Evolutionary conservation across 2,888 invertebrate species (phyloP), one percentile per base, ranked within the genome.

Genomic region (Ischnura elegans): DNA sequence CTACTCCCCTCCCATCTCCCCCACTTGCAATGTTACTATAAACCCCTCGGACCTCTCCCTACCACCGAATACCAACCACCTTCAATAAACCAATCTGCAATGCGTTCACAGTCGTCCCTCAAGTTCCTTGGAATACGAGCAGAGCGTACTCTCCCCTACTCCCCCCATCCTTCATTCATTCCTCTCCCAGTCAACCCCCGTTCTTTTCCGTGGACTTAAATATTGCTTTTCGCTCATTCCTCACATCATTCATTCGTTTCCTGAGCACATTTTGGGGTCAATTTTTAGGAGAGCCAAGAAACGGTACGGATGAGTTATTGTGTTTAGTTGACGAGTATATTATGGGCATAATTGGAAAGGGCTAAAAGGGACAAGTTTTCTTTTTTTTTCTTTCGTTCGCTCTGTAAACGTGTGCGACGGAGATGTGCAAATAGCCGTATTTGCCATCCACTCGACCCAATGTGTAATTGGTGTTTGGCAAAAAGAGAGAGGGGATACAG

Each of bases 381-480:
- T n/a, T 36, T 76, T 36, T 36, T 76, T 76, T 76, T 36, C 76
- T 76, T 36, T 76, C 76, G 36, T 76, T 76, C 76, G 76, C 76
- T 76, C 76, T 76, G 76, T 76, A 76, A 76, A 76, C 76, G 76
- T 76, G 36, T 36, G 76, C 36, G 76, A 10, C 76, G 76, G 76
- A n/a, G 51, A 36, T 76, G 76, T 76, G 76, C 76, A 76, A 76
- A 76, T 76, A 76, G 76, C 36, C 76, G 76, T 76, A 76, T 76
- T 29, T 76, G 76, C 76, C 76, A 76, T 76, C 76, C 76, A 76
- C 76, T 76, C 76, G 76, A 76, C 76, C 76, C 76, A 76, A 76
- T 76, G 76, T 76, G 76, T 76, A 76, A 76, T 36, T 76, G 76
- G 76, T 76, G 76, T 76, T 76, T 76, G 76, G 76, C 76, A 8